Base-by-base conservation (phyloP, 2,113 vertebrate genomes). In the Xyliphius kryptos region DNA sequence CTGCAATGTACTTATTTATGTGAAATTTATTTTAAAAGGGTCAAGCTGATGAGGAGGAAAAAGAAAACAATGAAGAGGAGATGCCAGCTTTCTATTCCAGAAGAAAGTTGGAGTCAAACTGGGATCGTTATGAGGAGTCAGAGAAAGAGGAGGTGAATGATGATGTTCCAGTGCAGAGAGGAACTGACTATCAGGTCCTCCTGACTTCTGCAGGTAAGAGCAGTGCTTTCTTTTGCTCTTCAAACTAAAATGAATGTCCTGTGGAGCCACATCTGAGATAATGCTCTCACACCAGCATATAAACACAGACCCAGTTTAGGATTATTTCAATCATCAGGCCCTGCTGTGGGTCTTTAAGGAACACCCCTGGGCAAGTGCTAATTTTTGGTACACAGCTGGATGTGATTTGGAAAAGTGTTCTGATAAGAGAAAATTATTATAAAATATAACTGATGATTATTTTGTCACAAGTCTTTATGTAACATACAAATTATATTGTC, bases 21-120 rank as follows among this genome's bases (percentile, higher is more conserved):
- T n/a, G n/a, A n/a, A n/a, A n/a, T n/a, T n/a, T 60, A 14, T 32
- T 9, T 32, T 44, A 36, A 2, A 43, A 88, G 87, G 49, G 56
- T 19, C 69, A 74, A 47, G 77, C 86, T 64, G 86, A 85, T 38
- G 49, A 43, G 6, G 54, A 67, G 6, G 37, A 70, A 21, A 63
- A 63, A 37, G 68, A 66, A 56, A 67, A 70, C 10, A 3, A 43
- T 46, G 86, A 86, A 56, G 83, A 81, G 38, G 77, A 80, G 40
- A 74, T 69, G 38, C 70, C 65, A 49, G 76, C 80, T 58, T 54
- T 57, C 58, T 95, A 90, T 76, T 91, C 91, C 70, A 90, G 83
- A 82, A 91, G 92, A 78, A 95, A 93, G 67, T 79, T 97, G 20
- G 69, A 88, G 73, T 91, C 94, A 43, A 97, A 96, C 76, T 95